These are phyloP conservation scores for Nomada lathburiana DNA, from an alignment of 2,888 invertebrate genomes.

Conservation along the genomic window DNA sequence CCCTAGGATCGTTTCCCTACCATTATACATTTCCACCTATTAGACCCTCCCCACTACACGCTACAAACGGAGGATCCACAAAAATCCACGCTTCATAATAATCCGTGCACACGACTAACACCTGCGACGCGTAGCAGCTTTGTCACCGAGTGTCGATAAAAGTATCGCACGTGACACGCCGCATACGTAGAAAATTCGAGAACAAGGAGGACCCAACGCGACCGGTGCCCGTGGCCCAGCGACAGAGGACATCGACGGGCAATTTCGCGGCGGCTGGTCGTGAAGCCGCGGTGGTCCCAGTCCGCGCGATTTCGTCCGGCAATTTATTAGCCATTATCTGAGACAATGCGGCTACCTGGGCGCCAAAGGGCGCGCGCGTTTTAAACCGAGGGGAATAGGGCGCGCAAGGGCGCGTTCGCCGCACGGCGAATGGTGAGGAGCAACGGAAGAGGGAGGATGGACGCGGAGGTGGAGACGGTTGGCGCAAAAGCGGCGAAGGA, in stretches of 20 bases:
- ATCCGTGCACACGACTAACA: too few species aligned
- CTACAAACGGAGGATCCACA: too few species aligned
- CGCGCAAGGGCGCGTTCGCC: conserved; percentile 11
- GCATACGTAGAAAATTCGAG: too few species aligned
- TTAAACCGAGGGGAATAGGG: conserved; percentile 45
- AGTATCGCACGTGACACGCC: too few species aligned
- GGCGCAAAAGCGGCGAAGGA: conserved; percentile 33
- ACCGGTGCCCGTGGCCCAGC: too few species aligned
- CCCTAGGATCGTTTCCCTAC: not conserved
- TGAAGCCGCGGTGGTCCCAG: conserved; percentile 76
- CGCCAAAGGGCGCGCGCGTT: conserved; percentile 71
- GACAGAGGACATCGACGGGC: not conserved
- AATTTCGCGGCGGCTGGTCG: conserved; percentile 34
- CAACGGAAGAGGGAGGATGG: not conserved
- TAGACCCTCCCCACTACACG: too few species aligned
- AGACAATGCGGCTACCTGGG: conserved; percentile 82
- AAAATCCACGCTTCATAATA: too few species aligned
- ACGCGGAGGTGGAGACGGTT: conserved; percentile 1
- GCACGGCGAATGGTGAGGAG: conserved; percentile 3
- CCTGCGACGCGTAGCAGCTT: too few species aligned
- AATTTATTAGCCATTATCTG: conserved; percentile 83
- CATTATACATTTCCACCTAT: not conserved
- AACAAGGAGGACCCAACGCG: too few species aligned
- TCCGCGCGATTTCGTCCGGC: conserved; percentile 73
- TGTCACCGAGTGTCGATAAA: too few species aligned